Conservation (phyloP, 2,113 vertebrate genomes). For the Mystacornis crossleyi region DNA sequence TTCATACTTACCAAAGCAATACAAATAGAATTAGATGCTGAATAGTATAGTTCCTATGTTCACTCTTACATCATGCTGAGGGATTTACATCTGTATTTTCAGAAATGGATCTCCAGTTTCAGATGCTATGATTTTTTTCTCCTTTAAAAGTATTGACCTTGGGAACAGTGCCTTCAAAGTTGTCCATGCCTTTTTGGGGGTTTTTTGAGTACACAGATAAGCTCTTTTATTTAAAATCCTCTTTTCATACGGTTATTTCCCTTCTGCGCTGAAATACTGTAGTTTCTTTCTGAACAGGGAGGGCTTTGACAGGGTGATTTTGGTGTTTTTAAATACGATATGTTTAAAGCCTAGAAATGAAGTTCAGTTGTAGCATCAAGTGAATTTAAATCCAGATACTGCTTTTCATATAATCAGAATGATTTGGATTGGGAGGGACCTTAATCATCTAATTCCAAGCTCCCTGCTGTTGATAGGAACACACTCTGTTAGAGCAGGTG, state of each 20-base stretch:
- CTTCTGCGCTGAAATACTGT: neutral
- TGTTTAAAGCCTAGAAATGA: neutral
- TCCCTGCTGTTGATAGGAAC: neutral
- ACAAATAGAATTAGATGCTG: neutral
- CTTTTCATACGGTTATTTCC: neutral
- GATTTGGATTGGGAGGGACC: neutral
- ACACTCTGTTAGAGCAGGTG: neutral
- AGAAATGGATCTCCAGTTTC: neutral
- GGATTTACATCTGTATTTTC: neutral
- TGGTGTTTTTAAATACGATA: neutral
- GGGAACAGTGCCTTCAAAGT: neutral
- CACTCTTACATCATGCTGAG: neutral
- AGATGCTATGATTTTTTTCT: neutral
- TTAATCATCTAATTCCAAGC: neutral
- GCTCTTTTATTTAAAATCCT: neutral
- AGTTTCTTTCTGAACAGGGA: neutral
- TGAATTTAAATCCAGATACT: neutral
- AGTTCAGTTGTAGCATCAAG: neutral
- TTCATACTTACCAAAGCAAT: neutral
- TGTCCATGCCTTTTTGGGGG: neutral
- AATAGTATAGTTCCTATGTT: neutral
- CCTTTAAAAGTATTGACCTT: neutral
- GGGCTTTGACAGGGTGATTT: neutral
- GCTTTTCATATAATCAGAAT: neutral
- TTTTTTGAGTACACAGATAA: neutral